Percentiles rank a stretch among this genome's conserved stretches.
These are phyloP conservation scores for Meloidogyne floridensis DNA, from an alignment of 1,140 invertebrate genomes.

Conservation along the genomic window DNA sequence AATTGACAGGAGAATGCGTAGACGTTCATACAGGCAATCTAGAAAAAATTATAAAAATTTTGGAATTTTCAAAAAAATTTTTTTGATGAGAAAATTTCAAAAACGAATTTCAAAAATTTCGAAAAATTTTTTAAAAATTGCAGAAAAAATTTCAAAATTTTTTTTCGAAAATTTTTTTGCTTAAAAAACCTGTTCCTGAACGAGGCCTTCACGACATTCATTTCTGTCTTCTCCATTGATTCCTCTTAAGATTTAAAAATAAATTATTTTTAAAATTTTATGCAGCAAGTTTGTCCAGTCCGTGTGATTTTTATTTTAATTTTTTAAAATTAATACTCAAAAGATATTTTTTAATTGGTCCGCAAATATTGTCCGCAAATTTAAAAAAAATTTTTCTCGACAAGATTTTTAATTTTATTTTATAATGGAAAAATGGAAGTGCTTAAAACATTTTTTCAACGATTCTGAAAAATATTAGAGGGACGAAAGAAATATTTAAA, in stretches of 20 bases:
- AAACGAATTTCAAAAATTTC: too few relatives aligned
- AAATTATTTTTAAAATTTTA: neutral
- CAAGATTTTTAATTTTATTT: neutral
- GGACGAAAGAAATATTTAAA: neutral
- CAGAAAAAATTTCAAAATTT: too few relatives aligned
- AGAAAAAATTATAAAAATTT: too few relatives aligned
- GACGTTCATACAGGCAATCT: conserved; percentile 55
- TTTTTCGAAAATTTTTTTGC: neutral
- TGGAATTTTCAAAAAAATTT: too few relatives aligned
- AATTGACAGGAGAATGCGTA: conserved; percentile 53
- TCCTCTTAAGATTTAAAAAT: neutral
- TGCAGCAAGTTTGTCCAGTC: too few relatives aligned
- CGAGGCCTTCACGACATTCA: conserved; percentile 53
- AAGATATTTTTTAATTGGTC: neutral
- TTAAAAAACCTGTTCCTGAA: conserved; percentile 44
- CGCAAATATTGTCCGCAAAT: neutral
- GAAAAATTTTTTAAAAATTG: too few relatives aligned
- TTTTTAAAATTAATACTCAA: conserved; percentile 39
- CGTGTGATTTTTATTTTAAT: too few relatives aligned
- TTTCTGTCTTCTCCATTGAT: conserved; percentile 39
- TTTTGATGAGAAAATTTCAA: too few relatives aligned
- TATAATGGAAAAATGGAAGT: too few relatives aligned
- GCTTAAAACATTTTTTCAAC: too few relatives aligned
- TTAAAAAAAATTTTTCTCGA: neutral
- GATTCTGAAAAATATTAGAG: too few relatives aligned